Conservation (phyloP, 2,113 vertebrate genomes). For the Zapornia atra region DNA sequence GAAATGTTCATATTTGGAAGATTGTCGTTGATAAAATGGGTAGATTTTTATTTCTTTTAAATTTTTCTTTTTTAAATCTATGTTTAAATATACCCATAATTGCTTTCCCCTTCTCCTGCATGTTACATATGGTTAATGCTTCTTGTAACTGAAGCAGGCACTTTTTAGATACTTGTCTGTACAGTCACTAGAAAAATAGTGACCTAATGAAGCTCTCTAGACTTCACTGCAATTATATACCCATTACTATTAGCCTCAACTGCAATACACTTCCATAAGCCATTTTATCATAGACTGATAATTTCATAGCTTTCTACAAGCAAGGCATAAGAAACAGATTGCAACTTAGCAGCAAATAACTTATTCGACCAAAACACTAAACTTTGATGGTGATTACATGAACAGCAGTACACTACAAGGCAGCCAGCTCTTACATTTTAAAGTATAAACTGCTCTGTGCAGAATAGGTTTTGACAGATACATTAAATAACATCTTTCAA, state of each 20-base stretch:
- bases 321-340: neutral
- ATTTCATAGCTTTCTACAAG: neutral
- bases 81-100: neutral
- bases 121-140: neutral
- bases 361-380: neutral
- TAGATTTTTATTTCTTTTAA: neutral
- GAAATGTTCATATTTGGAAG: neutral
- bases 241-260: neutral
- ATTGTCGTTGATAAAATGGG: neutral
- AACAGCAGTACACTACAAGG: neutral
- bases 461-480: neutral
- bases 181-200: neutral
- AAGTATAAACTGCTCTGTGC: neutral
- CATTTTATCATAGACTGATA: neutral
- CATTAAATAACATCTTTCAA: neutral
- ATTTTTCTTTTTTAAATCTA: neutral
- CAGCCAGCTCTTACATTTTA: neutral
- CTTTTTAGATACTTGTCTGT: neutral
- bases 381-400: neutral
- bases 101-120: neutral
- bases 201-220: neutral
- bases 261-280: neutral
- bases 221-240: neutral
- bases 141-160: neutral
- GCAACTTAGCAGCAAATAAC: neutral